Conservation (phyloP, 2,888 invertebrate genomes). For the Dryococelus australis region DNA sequence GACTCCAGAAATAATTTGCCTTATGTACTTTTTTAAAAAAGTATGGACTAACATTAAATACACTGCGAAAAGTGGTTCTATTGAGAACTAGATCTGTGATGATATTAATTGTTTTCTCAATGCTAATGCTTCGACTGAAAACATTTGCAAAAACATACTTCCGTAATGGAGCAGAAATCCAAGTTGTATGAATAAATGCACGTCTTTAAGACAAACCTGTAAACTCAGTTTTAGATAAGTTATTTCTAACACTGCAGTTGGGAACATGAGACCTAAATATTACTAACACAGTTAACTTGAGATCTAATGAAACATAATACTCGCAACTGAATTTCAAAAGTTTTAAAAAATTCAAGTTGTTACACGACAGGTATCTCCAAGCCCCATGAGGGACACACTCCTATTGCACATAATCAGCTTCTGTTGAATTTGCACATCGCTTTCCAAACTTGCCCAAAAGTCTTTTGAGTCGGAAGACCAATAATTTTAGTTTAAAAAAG, state of each 20-base stretch:
- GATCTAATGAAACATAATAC: conserved; percentile 42
- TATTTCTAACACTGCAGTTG: conserved; percentile 25
- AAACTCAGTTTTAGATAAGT: conserved; percentile 27
- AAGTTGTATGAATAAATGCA: not conserved
- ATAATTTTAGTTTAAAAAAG: conserved; percentile 12
- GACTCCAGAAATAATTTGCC: conserved; percentile 17
- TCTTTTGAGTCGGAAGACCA: conserved; percentile 9
- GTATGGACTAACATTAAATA: conserved; percentile 20
- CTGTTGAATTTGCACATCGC: not conserved
- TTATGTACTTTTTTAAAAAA: conserved; percentile 23
- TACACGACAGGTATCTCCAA: not conserved
- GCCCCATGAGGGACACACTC: not conserved
- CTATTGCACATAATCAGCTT: not conserved
- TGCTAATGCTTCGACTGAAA: not conserved
- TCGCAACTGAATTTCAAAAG: conserved; percentile 24
- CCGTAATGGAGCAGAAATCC: not conserved
- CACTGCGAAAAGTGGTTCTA: conserved; percentile 26
- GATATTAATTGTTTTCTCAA: not conserved
- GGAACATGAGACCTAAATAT: conserved; percentile 39
- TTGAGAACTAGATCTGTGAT: not conserved
- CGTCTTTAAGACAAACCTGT: not conserved
- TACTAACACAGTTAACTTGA: conserved; percentile 38
- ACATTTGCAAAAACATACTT: conserved; percentile 23
- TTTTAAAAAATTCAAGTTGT: not conserved
- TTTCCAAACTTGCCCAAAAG: conserved; percentile 6